Conservation (phyloP, 1,140 invertebrate genomes). For the Ganaspis sp. region DNA sequence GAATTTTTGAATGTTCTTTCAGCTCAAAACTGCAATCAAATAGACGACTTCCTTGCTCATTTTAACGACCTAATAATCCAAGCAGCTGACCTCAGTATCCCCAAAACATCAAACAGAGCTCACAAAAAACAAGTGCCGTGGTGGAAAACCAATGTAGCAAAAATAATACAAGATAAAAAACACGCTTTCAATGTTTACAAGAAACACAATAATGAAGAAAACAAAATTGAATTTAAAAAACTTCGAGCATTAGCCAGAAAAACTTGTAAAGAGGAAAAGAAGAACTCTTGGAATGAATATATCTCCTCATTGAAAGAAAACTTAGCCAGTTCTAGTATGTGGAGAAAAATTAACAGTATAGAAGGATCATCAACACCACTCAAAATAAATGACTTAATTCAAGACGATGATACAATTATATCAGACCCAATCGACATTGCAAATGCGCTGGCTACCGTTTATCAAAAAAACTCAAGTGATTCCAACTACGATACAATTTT, state of each 20-base stretch:
- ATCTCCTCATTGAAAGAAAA: constrained; percentile 10
- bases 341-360: constrained; percentile 35
- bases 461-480: constrained; percentile 51
- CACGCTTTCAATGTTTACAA: constrained; percentile 54
- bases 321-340: constrained; percentile 8
- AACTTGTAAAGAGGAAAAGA: constrained; percentile 31
- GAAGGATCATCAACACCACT: constrained; percentile 18
- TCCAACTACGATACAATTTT: constrained; percentile 46
- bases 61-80: constrained; percentile 47
- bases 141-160: constrained; percentile 61
- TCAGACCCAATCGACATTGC: constrained; percentile 38
- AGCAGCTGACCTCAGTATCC: constrained; percentile 51
- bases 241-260: constrained; percentile 43
- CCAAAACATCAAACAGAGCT: constrained; percentile 41
- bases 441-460: constrained; percentile 47
- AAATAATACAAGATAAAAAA: constrained; percentile 54
- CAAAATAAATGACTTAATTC: not conserved
- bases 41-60: constrained; percentile 45
- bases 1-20: not conserved
- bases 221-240: constrained; percentile 55
- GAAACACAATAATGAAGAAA: constrained; percentile 54
- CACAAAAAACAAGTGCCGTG: constrained; percentile 55
- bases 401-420: constrained; percentile 9
- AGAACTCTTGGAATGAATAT: constrained; percentile 31
- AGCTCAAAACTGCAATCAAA: constrained; percentile 27